Conservation (phyloP, 2,113 vertebrate species). For the Aptenodytes patagonicus region DNA sequence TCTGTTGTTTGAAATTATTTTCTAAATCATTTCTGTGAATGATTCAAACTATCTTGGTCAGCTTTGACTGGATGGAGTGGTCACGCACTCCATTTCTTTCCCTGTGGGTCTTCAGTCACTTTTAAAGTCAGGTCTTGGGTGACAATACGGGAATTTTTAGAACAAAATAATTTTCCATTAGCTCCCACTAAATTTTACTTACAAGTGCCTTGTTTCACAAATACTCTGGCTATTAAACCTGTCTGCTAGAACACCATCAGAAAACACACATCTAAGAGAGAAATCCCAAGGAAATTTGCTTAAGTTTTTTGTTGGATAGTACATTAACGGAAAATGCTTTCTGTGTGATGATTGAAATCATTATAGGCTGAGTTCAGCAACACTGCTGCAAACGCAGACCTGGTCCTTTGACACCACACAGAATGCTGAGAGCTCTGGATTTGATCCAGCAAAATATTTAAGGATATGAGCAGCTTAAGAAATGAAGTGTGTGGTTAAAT, state of each 20-base stretch:
- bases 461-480: slow-evolving; percentile 8
- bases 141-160: background rate
- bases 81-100: background rate
- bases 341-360: background rate
- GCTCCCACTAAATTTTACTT: background rate
- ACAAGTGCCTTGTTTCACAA: background rate
- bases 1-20: slow-evolving; percentile 22
- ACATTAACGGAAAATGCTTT: background rate
- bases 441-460: slow-evolving; percentile 22
- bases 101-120: background rate
- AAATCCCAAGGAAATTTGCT: background rate
- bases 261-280: background rate
- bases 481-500: slow-evolving; percentile 19
- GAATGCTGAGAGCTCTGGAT: slow-evolving; percentile 8
- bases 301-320: background rate
- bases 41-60: background rate
- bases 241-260: background rate
- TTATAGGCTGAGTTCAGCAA: background rate
- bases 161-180: background rate
- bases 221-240: background rate
- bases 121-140: background rate
- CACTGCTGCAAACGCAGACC: background rate
- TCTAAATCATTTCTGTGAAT: slow-evolving; percentile 16
- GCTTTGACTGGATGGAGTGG: background rate
- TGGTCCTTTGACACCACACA: slow-evolving; percentile 6